Evolutionary conservation across 2,888 invertebrate species (phyloP), one percentile per base, ranked within the genome.

Genomic region (Ophion costatus): DNA sequence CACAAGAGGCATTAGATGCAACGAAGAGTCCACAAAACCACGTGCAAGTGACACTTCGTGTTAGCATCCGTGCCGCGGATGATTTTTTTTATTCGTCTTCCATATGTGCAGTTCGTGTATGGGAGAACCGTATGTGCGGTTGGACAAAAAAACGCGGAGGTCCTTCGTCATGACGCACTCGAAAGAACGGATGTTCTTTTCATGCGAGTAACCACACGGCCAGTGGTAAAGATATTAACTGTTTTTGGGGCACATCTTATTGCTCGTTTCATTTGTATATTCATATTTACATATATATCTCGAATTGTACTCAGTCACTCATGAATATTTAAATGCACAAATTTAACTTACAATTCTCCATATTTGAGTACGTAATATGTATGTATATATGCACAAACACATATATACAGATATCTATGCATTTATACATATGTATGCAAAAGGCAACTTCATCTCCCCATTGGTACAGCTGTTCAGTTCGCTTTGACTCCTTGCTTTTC

Each of bases 21-120:
- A 75, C 74, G 74, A 51, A 80, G 73, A 63, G 73, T 77, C 66
- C 57, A 88, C 88, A 88, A 88, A 86, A 89, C 89, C 86, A 87
- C 74, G 80, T 86, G 85, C 86, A 78, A 71, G 87, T 85, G 88
- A 86, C 87, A 87, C 86, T 87, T 86, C 88, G 82, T 87, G 87
- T 86, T 85, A 85, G 67, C 69, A 67, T 45, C 66, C 56, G 70
- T 20, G 51, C 24, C 70, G 29, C 33, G 29, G 45, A 69, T 69
- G 69, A 69, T 70, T 56, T 70, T 56, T 69, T 75, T 80, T 74
- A 17, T 70, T 63, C 63, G 17, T 51, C 56, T 82, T 38, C 29
- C 42, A 22, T 29, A 45, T 74, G 38, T 56, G 61, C 75, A 6
- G 51, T 69, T 20, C 63, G 17, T 81, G 63, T 71, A 76, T 33